These are phyloP conservation scores for Drosophila elegans DNA, from an alignment of 1,140 invertebrate genomes.

Conservation along the genomic window DNA sequence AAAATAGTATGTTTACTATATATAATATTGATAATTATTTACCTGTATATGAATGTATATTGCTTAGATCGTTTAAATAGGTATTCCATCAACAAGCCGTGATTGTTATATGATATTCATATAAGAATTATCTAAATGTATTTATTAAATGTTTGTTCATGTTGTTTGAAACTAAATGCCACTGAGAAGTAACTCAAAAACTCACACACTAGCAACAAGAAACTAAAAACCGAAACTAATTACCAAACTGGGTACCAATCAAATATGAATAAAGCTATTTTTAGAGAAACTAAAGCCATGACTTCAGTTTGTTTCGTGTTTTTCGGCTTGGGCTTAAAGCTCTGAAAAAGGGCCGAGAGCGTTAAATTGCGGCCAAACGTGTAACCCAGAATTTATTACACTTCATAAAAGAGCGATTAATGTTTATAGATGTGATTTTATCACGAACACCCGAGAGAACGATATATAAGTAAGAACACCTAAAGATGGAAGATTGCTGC, in stretches of 20 bases:
- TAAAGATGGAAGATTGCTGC: background rate
- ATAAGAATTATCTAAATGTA: slow-evolving; percentile 64
- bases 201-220: slow-evolving; percentile 43
- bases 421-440: slow-evolving; percentile 83
- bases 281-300: slow-evolving; percentile 71
- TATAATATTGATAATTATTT: slow-evolving; percentile 55
- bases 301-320: slow-evolving; percentile 17
- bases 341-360: slow-evolving; percentile 8
- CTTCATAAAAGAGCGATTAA: slow-evolving; percentile 83
- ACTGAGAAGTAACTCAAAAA: slow-evolving; percentile 55
- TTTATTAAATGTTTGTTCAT: slow-evolving; percentile 80
- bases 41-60: slow-evolving; percentile 53
- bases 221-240: slow-evolving; percentile 52
- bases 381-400: slow-evolving; percentile 74
- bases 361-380: slow-evolving; percentile 60
- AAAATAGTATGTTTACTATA: slow-evolving; percentile 47
- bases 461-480: slow-evolving; percentile 21
- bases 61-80: slow-evolving; percentile 63
- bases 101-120: slow-evolving; percentile 84
- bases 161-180: slow-evolving; percentile 72
- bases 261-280: slow-evolving; percentile 82
- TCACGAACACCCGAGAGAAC: slow-evolving; percentile 59
- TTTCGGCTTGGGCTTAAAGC: slow-evolving; percentile 6
- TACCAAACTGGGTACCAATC: slow-evolving; percentile 82
- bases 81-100: slow-evolving; percentile 54